Evolutionary conservation across 2,797 vertebrate genomes (phyloP).

Genomic region (Periophthalmus magnuspinnatus): DNA sequence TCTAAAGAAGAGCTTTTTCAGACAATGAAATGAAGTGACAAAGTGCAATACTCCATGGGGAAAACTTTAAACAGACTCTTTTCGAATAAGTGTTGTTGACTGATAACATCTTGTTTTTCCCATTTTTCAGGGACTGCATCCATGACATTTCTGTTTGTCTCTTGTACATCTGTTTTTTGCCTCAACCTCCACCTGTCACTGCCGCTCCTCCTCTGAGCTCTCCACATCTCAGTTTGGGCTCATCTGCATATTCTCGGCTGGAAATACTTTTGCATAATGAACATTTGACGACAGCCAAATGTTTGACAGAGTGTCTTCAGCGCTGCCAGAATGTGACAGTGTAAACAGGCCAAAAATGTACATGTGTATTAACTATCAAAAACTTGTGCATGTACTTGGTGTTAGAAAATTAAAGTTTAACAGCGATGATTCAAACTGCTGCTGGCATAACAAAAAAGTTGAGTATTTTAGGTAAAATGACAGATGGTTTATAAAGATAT

Average conservation of each 20-base stretch:
- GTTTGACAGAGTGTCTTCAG: slow-evolving; percentile 1
- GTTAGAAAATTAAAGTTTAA: neutral
- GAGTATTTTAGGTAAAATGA: neutral
- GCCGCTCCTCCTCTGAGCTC: slow-evolving; percentile 19
- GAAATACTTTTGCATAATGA: slow-evolving; percentile 8
- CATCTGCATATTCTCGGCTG: slow-evolving; percentile 5
- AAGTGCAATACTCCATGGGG: too few relatives aligned
- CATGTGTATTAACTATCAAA: neutral
- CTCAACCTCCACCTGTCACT: slow-evolving; percentile 32
- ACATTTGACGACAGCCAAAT: slow-evolving; percentile 3
- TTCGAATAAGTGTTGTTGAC: too few relatives aligned
- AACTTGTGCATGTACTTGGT: neutral
- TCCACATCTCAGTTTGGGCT: slow-evolving; percentile 15
- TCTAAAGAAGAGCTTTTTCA: too few relatives aligned
- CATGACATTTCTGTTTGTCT: slow-evolving; percentile 33
- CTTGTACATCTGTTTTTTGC: slow-evolving; percentile 16
- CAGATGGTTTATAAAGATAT: too few relatives aligned
- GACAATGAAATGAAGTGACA: too few relatives aligned
- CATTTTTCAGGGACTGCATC: slow-evolving; percentile 1
- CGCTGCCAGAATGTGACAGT: neutral
- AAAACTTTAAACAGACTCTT: too few relatives aligned
- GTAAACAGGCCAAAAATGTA: neutral
- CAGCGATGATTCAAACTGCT: neutral
- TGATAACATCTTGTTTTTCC: neutral
- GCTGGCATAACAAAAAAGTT: neutral